A percentile compares a stretch with the other conserved stretches of the same genome.
Conservation (phyloP, 2,113 vertebrate species). For the Chunga burmeisteri region DNA sequence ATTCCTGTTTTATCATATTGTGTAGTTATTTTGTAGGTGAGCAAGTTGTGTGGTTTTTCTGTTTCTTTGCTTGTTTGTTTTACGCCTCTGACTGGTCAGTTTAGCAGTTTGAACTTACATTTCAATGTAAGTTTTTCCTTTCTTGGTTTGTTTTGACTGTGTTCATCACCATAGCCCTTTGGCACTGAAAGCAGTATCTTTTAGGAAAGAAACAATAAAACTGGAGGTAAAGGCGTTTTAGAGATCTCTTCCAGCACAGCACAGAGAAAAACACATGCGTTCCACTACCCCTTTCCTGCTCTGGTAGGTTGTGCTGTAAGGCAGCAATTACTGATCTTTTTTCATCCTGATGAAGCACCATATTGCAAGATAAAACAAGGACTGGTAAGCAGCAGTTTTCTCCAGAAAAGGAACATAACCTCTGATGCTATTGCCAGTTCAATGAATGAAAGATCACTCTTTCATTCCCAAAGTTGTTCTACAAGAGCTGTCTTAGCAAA, state of each 20-base stretch:
- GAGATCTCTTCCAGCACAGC: not conserved
- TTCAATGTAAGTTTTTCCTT: not conserved
- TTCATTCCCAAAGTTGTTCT: not conserved
- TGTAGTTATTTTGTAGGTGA: not conserved
- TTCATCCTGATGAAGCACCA: not conserved
- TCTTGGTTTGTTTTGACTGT: not conserved
- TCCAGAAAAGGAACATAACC: not conserved
- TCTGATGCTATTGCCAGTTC: not conserved
- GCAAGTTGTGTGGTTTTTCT: not conserved
- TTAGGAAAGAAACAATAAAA: not conserved
- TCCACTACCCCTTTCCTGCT: not conserved
- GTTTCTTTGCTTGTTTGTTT: not conserved
- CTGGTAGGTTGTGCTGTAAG: not conserved
- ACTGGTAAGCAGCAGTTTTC: not conserved
- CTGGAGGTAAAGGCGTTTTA: not conserved
- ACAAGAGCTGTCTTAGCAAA: not conserved
- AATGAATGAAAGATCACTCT: not conserved
- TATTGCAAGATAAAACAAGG: not conserved
- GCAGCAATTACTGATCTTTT: not conserved
- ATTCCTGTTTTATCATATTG: not conserved
- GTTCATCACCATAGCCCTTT: not conserved
- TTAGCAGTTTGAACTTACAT: not conserved
- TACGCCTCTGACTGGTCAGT: not conserved
- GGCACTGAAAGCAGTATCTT: not conserved
- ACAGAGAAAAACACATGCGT: not conserved